A percentile compares a stretch with the other conserved stretches of the same genome.
Evolutionary conservation across 2,888 invertebrate genomes (phyloP).

Genomic region (Hypomecis atomaria): DNA sequence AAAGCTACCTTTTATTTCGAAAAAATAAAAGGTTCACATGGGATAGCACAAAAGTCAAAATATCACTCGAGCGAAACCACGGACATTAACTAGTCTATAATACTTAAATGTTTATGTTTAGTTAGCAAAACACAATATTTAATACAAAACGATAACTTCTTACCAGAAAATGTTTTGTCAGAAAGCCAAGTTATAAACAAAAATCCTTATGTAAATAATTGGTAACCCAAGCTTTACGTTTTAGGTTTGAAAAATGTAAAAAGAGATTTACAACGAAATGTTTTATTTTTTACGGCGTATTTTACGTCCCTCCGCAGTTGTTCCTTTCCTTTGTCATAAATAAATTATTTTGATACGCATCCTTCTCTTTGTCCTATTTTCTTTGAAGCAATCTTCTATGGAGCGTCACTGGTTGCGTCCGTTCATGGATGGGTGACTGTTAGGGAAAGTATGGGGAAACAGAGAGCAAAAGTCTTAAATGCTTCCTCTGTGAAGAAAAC

Average conservation of each 20-base stretch:
- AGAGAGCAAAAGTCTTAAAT: no score
- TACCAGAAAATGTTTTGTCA: no score
- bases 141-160: no score
- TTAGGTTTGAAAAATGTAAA: conserved; percentile 7
- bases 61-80: no score
- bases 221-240: background rate
- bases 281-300: conserved; percentile 5
- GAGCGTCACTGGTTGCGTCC: background rate
- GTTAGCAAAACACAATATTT: no score
- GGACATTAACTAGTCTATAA: no score
- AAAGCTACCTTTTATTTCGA: no score
- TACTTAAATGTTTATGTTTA: no score
- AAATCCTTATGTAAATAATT: conserved; percentile 13
- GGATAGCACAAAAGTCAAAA: no score
- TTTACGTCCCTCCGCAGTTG: conserved; percentile 7
- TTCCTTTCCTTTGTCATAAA: conserved; percentile 1
- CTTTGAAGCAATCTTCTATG: background rate
- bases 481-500: no score
- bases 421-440: background rate
- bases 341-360: background rate
- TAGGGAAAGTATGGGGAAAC: no score
- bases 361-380: background rate
- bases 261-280: conserved; percentile 9
- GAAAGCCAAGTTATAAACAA: background rate
- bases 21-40: no score